Base-by-base conservation (phyloP, 2,888 invertebrate species). In the Microctonus aethiopoides region DNA sequence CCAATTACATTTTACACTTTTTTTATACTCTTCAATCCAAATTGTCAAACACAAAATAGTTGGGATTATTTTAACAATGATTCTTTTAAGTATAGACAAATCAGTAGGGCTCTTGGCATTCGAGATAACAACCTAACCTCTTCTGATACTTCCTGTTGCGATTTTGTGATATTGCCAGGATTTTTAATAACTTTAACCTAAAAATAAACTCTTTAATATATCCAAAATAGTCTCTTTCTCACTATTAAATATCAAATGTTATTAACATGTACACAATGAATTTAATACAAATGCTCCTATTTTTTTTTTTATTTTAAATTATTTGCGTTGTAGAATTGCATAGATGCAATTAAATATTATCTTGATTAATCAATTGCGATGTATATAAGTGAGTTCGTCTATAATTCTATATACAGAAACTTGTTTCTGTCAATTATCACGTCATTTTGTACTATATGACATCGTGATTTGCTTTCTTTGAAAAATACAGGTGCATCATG, bases 181-280 rank as follows among this genome's bases (percentile, higher is more conserved):
- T 65, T 56, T 65, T 56, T 65, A 56, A 65, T 65, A 65, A 65
- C 65, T 54, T 64, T 64, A n/a, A 26, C 36, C 65, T 65, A 65
- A 54, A 54, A 65, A 65, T 65, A 65, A 56, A 13, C 22, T 65
- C 36, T 11, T 64, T 54, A 52, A n/a, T n/a, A 36, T 41, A 56
- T 39, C 56, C 13, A 56, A 65, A 63, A 63, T 52, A 52, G 32
- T 51, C 36, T 34, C 22, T 34, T 24, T 24, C 54, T 54, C 16
- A 54, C 24, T 54, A 26, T 54, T 26, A 54, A 54, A 54, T 22
- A 24, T 54, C 10, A 2, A 26, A 13, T 3, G 3, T n/a, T n/a
- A n/a, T n/a, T n/a, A n/a, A n/a, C n/a, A 46, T 46, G 46, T 46
- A 13, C 16, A 46, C n/a, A n/a, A 1, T 11, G 7, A 36, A 7